A percentile compares a stretch with the other conserved stretches of the same genome.
Evolutionary conservation across 2,888 invertebrate genomes (phyloP).

Genomic region (Octonoba sinensis): DNA sequence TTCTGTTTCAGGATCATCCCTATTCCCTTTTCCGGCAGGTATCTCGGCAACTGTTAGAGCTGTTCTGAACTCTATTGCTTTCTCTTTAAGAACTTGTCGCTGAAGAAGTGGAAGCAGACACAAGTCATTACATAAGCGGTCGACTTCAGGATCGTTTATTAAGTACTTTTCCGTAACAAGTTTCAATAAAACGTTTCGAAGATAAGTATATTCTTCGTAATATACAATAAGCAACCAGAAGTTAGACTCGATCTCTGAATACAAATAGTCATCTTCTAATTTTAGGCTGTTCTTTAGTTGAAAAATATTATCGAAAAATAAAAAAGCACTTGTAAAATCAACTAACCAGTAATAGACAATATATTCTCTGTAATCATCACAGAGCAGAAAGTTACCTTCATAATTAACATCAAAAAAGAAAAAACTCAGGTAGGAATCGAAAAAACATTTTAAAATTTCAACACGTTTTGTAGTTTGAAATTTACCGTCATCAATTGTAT

Average conservation of each 20-base stretch:
- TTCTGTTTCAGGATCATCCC: not conserved
- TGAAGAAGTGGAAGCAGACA: too few species aligned
- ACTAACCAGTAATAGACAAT: conserved; percentile 20
- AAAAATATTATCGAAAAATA: conserved; percentile 38
- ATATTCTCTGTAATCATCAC: conserved; percentile 8
- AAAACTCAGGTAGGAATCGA: not conserved
- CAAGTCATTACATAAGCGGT: too few species aligned
- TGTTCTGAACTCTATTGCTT: not conserved
- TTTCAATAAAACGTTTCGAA: too few species aligned
- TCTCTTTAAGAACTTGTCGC: too few species aligned
- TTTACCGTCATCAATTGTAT: not conserved
- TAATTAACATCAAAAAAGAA: not conserved
- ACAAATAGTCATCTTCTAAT: not conserved
- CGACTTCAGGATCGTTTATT: too few species aligned
- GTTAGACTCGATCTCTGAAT: conserved; percentile 2
- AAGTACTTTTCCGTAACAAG: too few species aligned
- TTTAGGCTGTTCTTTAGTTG: conserved; percentile 12
- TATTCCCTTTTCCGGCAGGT: not conserved
- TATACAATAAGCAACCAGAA: not conserved
- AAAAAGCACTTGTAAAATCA: conserved; percentile 9
- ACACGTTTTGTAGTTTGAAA: not conserved
- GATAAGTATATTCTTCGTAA: too few species aligned
- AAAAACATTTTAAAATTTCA: not conserved
- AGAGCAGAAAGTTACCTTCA: not conserved
- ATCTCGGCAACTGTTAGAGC: not conserved